Evolutionary conservation across 2,797 vertebrate genomes (phyloP).

Genomic region (Pelobates cultripes): DNA sequence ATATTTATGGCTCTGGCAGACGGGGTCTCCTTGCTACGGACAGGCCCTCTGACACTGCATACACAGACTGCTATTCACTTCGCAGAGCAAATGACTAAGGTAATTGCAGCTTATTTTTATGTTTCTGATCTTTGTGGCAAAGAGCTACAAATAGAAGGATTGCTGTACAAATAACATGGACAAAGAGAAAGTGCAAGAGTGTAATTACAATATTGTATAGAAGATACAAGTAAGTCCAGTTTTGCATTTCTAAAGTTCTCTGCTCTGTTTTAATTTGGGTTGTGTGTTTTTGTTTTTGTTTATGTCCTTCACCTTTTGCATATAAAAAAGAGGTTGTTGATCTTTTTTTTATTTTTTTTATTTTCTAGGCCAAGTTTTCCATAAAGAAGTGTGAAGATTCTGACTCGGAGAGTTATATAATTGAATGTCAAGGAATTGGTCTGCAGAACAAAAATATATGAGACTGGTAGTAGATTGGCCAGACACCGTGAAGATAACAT

Average conservation of each 20-base stretch:
- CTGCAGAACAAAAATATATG: slow-evolving; percentile 32
- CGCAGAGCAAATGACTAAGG: slow-evolving; percentile 89
- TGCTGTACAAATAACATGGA: too few species aligned
- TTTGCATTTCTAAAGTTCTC: too few species aligned
- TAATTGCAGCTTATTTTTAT: slow-evolving; percentile 59
- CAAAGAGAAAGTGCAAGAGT: too few species aligned
- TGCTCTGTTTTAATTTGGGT: too few species aligned
- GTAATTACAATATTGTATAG: too few species aligned
- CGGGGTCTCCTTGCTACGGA: slow-evolving; percentile 87
- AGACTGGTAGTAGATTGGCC: background rate
- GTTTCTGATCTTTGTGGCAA: too few species aligned
- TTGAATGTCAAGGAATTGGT: slow-evolving; percentile 92
- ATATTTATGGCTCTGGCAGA: slow-evolving; percentile 96
- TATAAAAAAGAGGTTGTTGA: too few species aligned
- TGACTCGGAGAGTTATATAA: slow-evolving; percentile 79
- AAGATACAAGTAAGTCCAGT: too few species aligned
- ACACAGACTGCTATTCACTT: slow-evolving; percentile 94
- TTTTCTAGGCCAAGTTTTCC: slow-evolving; percentile 88
- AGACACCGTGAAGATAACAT: background rate
- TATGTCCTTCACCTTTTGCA: too few species aligned
- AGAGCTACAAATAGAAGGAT: too few species aligned
- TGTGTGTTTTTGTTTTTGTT: too few species aligned
- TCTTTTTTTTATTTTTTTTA: slow-evolving; percentile 18
- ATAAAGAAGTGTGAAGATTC: slow-evolving; percentile 86
- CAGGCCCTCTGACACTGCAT: slow-evolving; percentile 89